Evolutionary conservation across 2,113 vertebrate species (phyloP).

Genomic region (human): GRCh38 chr5:33406001-33406500

Average conservation of each 20-base stretch:
- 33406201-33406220: background rate
- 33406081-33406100: background rate
- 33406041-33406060: background rate
- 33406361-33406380: background rate
- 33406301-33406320: background rate
- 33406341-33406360: background rate
- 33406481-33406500: background rate
- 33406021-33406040: background rate
- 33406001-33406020: background rate
- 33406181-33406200: background rate
- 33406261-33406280: background rate
- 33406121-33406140: background rate
- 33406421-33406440: background rate
- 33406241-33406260: background rate
- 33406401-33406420: background rate
- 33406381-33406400: background rate
- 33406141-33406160: background rate
- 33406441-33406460: background rate
- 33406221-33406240: background rate
- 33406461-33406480: background rate
- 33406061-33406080: background rate
- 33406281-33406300: background rate
- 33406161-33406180: background rate
- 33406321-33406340: background rate
- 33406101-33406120: background rate